These are phyloP conservation scores for Graptemys geographica DNA, from an alignment of 2,797 vertebrate species.

Conservation along the genomic window DNA sequence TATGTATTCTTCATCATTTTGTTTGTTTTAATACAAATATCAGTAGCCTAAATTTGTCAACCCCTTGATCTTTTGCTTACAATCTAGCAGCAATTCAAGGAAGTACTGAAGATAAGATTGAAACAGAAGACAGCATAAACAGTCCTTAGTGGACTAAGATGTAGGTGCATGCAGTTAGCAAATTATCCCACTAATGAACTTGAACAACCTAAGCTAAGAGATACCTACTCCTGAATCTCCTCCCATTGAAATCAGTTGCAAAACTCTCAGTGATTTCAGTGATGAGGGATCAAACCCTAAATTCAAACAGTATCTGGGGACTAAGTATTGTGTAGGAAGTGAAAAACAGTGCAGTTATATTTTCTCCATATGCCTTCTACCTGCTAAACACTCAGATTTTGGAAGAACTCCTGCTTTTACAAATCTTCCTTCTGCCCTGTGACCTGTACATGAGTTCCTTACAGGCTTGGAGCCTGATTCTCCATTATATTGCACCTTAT, in stretches of 20 bases:
- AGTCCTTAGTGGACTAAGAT: background rate
- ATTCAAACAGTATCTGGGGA: background rate
- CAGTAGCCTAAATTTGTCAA: conserved; percentile 2
- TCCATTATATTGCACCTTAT: background rate
- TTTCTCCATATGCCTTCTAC: background rate
- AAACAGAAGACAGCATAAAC: background rate
- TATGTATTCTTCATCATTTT: conserved; percentile 37
- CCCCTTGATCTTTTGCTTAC: background rate
- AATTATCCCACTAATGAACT: background rate
- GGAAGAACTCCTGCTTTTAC: background rate
- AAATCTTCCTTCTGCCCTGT: accelerated
- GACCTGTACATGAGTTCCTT: background rate
- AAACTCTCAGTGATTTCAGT: accelerated
- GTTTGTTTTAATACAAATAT: conserved; percentile 26
- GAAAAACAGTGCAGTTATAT: background rate
- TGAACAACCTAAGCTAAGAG: background rate
- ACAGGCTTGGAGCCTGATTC: background rate
- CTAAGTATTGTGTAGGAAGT: background rate
- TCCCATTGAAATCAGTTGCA: background rate
- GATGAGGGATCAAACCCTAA: background rate
- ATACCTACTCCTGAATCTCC: background rate
- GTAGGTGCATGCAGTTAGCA: background rate
- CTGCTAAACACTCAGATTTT: background rate
- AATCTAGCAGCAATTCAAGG: background rate
- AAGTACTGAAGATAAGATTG: background rate